Evolutionary conservation across 2,797 vertebrate species (phyloP), one percentile per base, ranked within the genome.

Genomic region (Pseudocheirus occidentalis): DNA sequence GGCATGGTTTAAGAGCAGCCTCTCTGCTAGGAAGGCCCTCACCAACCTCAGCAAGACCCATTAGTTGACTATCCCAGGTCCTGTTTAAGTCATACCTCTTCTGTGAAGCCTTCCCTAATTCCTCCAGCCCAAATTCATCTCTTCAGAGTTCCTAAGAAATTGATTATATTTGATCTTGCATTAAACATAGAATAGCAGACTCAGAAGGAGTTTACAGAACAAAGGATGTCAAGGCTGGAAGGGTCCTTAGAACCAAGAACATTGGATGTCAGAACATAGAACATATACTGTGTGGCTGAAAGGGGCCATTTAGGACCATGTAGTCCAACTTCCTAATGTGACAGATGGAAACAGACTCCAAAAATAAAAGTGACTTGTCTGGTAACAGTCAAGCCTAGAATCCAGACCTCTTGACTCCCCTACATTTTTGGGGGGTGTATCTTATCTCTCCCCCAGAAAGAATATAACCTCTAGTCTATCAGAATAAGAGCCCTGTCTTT

Each of bases 331-430:
- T 62, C 53, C 73, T 46, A 55, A 5, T 73, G 58, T 21, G 55
- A 50, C 94, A 81, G 81, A 94, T 92, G 55, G 28, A 54, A n/a
- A 2, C 92, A 95, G 50, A 90, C 55, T 57, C 55, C 12, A 62
- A 81, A n/a, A 81, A 81, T 24, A 81, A 81, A 81, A 81, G 34
- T 66, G 62, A 1, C 34, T 59, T 59, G 29, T 62, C 9, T 73
- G 66, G 40, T 16, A 0, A 40, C n/a, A 46, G 93, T 50, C 89
- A 9, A 91, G 81, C 31, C 89, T 95, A 1, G 5, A 57, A 24
- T 31, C 28, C 52, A 21, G 46, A 18, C 7, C 29, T 89, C 40
- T 55, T 81, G 73, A 81, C 7, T 81, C 3, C 0, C 7, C 73
- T 46, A 24, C 62, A 66, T n/a, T 66, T n/a, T 16, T 12, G 14